Evolutionary conservation across 2,113 vertebrate species (phyloP), one percentile per base, ranked within the genome.

Genomic region (Calonectris borealis): DNA sequence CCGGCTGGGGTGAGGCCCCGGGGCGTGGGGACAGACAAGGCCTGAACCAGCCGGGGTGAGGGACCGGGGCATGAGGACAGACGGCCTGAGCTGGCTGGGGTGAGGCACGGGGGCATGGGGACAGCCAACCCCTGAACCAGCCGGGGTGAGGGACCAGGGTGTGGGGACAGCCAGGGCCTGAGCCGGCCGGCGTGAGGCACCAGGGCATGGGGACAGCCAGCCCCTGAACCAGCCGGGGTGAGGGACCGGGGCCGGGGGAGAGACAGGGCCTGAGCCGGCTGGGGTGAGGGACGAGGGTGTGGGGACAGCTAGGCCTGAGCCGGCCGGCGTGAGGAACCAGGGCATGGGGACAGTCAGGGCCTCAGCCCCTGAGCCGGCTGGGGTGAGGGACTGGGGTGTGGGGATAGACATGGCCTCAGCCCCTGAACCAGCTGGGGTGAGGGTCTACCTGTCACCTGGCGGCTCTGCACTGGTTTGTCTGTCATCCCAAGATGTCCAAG

Each of bases 401-500:
- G 54, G 48, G 31, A 27, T 60, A 48, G 49, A 32, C 2, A 7
- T 13, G n/a, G 11, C 14, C 31, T 34, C 6, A 0, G 34, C 7
- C 26, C 16, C 42, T 26, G 42, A 11, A 1, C 11, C 38, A 8
- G 32, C 11, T 3, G 2, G n/a, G 15, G 2, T 11, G 38, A 13
- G 65, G n/a, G 69, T 6, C 8, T 40, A 8, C 13, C 13, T 9
- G 25, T 31, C 3, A 0, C 11, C 13, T 2, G 0, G 7, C 1
- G 2, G 11, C 27, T 11, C 42, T 6, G 22, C 1, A 0, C 32
- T 27, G 27, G 13, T 11, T 34, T 10, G 4, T 8, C 36, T 46
- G 51, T 26, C 16, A 5, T 26, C 16, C 13, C 14, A 3, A 9
- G 24, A 7, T 16, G 11, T 8, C 21, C 10, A 4, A 2, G 16